A percentile compares a stretch with the other conserved stretches of the same genome.
Conservation (phyloP, 1,140 invertebrate species). For the Ostrea edulis region DNA sequence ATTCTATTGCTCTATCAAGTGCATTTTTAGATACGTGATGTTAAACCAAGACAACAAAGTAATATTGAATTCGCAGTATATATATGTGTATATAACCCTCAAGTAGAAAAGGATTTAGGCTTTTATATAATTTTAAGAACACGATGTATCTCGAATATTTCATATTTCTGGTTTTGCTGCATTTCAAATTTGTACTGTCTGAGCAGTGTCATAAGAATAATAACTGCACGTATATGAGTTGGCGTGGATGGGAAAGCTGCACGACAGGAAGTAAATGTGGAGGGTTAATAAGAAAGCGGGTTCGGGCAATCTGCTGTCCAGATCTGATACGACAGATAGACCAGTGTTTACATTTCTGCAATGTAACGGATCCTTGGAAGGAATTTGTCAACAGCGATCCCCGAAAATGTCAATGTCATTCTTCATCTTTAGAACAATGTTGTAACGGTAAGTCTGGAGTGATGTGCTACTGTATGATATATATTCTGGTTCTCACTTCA, state of each 20-base stretch:
- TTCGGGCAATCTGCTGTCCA: conserved; percentile 1
- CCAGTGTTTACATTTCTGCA: not conserved
- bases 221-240: not conserved
- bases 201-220: not conserved
- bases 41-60: too few species aligned
- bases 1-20: too few species aligned
- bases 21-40: too few species aligned
- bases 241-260: not conserved
- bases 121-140: not conserved
- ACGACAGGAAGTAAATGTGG: not conserved
- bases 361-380: not conserved
- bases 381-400: not conserved
- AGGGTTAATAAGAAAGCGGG: not conserved
- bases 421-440: not conserved
- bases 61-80: too few species aligned
- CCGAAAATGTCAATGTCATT: not conserved
- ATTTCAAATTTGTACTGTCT: not conserved
- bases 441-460: not conserved
- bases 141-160: not conserved
- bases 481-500: not conserved
- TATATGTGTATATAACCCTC: too few species aligned
- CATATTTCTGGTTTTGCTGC: not conserved
- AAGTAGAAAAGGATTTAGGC: too few species aligned
- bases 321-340: not conserved
- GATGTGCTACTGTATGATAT: not conserved